A percentile compares a stretch with the other conserved stretches of the same genome.
Conservation (phyloP, 2,113 vertebrate species). For the Chloroceryle aenea region DNA sequence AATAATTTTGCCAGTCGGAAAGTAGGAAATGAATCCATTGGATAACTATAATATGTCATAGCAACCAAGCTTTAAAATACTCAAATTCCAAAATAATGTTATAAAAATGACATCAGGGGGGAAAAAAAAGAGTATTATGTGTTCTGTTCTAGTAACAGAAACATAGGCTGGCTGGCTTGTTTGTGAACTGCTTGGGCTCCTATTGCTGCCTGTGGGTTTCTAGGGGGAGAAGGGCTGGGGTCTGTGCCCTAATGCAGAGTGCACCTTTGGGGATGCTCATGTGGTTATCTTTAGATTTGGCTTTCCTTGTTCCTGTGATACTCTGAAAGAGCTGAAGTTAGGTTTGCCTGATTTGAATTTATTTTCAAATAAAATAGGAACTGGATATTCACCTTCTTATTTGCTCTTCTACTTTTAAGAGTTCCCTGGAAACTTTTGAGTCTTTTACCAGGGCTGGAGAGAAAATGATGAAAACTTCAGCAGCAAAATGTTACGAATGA, state of each 20-base stretch:
- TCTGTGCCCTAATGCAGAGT: neutral
- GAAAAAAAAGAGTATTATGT: neutral
- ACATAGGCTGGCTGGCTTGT: neutral
- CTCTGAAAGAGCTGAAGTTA: neutral
- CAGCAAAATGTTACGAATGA: neutral
- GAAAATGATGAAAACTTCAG: neutral
- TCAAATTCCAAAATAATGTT: conserved; percentile 33
- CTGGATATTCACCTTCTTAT: neutral
- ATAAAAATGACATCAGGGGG: conserved; percentile 40
- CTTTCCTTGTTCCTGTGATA: neutral
- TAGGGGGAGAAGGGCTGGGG: neutral
- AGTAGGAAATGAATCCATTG: conserved; percentile 11
- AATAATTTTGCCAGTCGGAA: conserved; percentile 36
- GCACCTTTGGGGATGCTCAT: fast-evolving
- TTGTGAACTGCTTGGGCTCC: neutral
- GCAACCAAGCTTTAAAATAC: conserved; percentile 51
- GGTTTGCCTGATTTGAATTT: neutral
- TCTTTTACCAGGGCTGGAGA: neutral
- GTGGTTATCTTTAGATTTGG: neutral
- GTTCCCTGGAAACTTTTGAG: neutral
- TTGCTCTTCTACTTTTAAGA: neutral
- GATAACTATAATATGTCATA: neutral
- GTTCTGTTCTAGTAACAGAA: conserved; percentile 21
- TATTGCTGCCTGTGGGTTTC: conserved; percentile 4
- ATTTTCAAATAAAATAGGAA: neutral